Base-by-base conservation (phyloP, 2,888 invertebrate species). In the Amblyteles armatorius region DNA sequence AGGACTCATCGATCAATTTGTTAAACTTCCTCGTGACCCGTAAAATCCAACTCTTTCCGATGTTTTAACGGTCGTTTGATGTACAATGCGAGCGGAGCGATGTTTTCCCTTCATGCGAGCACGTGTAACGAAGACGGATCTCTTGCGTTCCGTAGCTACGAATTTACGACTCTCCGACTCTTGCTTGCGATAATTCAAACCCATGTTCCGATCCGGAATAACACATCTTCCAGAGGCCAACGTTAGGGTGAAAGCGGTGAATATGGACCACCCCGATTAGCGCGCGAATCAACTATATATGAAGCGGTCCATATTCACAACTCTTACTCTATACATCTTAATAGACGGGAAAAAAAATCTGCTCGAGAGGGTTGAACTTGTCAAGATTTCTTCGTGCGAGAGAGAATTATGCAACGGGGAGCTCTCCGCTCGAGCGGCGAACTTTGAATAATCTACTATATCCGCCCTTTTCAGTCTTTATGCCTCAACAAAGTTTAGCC, bases 1-100 rank as follows among this genome's bases (percentile, higher is more conserved):
- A 76, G 79, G 83, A 19, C 55, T 57, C 60, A 80, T 84, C 68
- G 71, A 76, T 84, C 80, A 80, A 80, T 83, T 79, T 76, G 48
- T 55, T 26, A 63, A 77, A 57, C 60, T 73, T 77, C 36, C 60
- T 50, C 22, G 22, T 63, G 60, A 67, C 48, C 52, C 19, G 3
- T 13, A n/a, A 63, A n/a, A 19, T 13, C 72, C 29, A 33, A 63
- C 29, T 63, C 63, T 63, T 29, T 63, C 16, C 29, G 16, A 33
- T n/a, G 16, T 33, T 16, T 63, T 6, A 11, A 29, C 6, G 63
- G n/a, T 63, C 5, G 7, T 63, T 29, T 4, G 2, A 33, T 33
- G 26, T 26, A 33, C 16, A 33, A 60, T 9, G 33, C 16, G 16
- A 16, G 63, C 4, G 16, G 6, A 13, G 2, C 60, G 2, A 63